Base-by-base conservation (phyloP, 2,888 invertebrate genomes). In the Apamea epomidion region DNA sequence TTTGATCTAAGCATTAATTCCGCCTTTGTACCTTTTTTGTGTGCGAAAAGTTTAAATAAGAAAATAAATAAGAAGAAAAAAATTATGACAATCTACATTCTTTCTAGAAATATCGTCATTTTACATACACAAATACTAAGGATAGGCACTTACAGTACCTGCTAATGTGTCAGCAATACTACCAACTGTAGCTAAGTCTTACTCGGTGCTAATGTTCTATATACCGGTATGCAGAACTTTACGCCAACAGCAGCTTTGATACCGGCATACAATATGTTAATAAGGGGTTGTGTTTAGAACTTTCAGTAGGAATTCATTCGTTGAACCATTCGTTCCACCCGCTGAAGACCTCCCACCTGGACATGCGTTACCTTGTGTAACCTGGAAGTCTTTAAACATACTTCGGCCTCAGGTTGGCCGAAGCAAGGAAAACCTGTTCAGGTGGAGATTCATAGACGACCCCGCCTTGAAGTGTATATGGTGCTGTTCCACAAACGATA, bases 171-270 rank as follows among this genome's bases (percentile, higher is more conserved):
- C 16, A 0, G 45, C n/a, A 29, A 58, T 54, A 4, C 21, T 5
- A 16, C 1, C 7, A 69, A 48, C 58, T 2, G 25, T 29, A 10
- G 70, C 29, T 48, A 29, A 51, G 29, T 64, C 25, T 71, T n/a
- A 62, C n/a, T 32, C 72, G 5, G 14, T 32, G 48, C 45, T 76
- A 77, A 51, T 18, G 48, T 21, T 80, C 25, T 69, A 60, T 51
- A 48, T 69, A n/a, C 60, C 18, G 2, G 7, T 80, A 5, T 32
- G 14, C 51, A 70, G 42, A 81, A 62, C 51, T 80, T 68, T 80
- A 32, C 51, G 32, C n/a, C 18, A 51, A 42, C 42, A 16, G 6
- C 42, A 80, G 42, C 62, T 70, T 54, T 54, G 3, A 8, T 18
- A 32, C 32, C 21, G n/a, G 1, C 16, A 16, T 70, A 10, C 1